phyloP scores from a whole-genome alignment of 1,140 invertebrate genomes.

The Coptotermes formosanus region DNA sequence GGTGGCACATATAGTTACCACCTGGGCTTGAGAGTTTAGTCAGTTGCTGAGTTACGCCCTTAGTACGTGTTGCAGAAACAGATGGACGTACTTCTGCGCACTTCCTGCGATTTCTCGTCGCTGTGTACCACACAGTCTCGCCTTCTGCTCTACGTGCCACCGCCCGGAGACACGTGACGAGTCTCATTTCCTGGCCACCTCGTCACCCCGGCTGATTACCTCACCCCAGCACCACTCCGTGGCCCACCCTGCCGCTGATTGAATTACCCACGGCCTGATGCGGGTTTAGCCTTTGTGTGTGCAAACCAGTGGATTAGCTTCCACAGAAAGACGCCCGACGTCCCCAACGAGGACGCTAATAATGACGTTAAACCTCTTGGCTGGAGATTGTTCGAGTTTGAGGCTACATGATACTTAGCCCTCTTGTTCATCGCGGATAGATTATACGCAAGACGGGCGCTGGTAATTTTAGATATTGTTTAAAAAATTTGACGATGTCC shows the following conservation, averaged over 20 bases:
- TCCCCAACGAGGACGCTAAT: background rate
- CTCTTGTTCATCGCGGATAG: no score
- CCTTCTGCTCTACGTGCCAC: no score
- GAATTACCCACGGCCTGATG: background rate
- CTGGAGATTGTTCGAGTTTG: background rate
- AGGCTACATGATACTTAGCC: background rate
- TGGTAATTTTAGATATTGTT: no score
- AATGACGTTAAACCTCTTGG: background rate
- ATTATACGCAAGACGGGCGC: no score
- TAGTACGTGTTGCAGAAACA: no score
- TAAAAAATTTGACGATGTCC: no score
- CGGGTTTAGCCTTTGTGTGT: background rate
- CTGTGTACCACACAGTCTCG: no score
- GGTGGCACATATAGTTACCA: no score
- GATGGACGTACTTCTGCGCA: no score
- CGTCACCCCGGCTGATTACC: background rate
- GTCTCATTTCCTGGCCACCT: background rate
- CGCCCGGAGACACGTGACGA: background rate
- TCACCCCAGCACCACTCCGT: background rate
- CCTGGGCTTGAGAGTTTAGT: no score
- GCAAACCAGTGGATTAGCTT: constrained; percentile 7
- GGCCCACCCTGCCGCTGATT: background rate
- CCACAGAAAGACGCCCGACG: background rate
- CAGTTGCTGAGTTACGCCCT: no score
- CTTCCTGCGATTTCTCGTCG: no score